A percentile compares a stretch with the other conserved stretches of the same genome.
phyloP scores from a whole-genome alignment of 2,797 vertebrate genomes.

The Gambusia yucatana region DNA sequence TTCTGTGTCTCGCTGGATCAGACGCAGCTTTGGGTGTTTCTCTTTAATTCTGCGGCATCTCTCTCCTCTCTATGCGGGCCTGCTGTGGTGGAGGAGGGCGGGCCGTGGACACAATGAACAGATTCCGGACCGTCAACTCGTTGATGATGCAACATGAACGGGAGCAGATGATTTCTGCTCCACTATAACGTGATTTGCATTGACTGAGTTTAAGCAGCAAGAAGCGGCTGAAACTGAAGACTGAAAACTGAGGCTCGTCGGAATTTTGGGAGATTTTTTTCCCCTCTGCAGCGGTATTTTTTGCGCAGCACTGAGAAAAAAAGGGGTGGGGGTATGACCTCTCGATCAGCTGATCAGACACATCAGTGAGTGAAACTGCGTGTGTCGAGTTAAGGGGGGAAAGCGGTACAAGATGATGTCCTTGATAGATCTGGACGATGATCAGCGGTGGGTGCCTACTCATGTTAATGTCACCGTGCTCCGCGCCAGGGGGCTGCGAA shows the following conservation, averaged over 20 bases:
- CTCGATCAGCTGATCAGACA: constrained; percentile 15
- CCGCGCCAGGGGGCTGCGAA: constrained; percentile 88
- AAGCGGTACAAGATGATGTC: constrained; percentile 78
- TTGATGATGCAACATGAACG: constrained; percentile 53
- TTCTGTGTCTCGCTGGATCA: background rate
- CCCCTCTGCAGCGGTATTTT: constrained; percentile 63
- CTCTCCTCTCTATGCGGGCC: constrained; percentile 55
- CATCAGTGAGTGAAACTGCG: constrained; percentile 7
- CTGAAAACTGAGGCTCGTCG: constrained; percentile 23
- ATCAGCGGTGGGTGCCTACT: constrained; percentile 92
- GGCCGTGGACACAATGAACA: constrained; percentile 53
- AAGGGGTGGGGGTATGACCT: constrained; percentile 36
- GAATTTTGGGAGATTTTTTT: constrained; percentile 50
- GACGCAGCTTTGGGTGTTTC: constrained; percentile 56
- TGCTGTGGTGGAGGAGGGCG: constrained; percentile 63
- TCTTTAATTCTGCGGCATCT: constrained; percentile 76
- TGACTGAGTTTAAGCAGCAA: constrained; percentile 27
- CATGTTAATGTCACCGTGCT: constrained; percentile 94
- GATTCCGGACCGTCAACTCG: constrained; percentile 56
- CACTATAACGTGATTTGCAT: constrained; percentile 29
- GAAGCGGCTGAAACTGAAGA: constrained; percentile 10
- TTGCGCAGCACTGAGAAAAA: constrained; percentile 54
- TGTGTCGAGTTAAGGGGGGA: background rate
- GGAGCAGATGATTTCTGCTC: constrained; percentile 11
- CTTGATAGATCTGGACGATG: constrained; percentile 83